phyloP scores from a whole-genome alignment of 2,113 vertebrate species.

The Mormoops blainvillei region DNA sequence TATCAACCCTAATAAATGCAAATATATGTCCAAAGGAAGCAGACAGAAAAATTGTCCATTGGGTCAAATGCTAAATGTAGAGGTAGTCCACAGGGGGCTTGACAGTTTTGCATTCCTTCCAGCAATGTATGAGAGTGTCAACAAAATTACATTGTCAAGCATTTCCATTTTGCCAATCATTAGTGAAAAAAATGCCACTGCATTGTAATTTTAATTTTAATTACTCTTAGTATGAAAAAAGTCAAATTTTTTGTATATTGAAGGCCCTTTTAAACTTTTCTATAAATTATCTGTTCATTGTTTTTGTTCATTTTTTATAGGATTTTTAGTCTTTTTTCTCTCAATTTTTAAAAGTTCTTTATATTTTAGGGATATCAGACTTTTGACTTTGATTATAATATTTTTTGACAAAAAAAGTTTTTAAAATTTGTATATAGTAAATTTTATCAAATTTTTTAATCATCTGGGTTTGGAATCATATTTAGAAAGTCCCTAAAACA shows the following conservation, averaged over 20 bases:
- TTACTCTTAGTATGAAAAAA: neutral
- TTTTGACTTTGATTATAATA: neutral
- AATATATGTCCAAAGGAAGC: neutral
- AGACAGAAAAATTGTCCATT: neutral
- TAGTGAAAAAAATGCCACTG: neutral
- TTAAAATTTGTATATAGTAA: too few relatives aligned
- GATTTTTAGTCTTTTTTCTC: neutral
- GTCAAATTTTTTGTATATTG: neutral
- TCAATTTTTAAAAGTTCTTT: neutral
- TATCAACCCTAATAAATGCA: neutral
- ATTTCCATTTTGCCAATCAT: neutral
- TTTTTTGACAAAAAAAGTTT: neutral
- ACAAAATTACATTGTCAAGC: neutral
- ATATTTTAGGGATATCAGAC: neutral
- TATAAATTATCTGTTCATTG: neutral
- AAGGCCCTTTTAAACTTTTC: neutral
- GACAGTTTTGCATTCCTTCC: neutral
- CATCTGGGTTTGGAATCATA: neutral
- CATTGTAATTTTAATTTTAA: neutral
- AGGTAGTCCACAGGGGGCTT: neutral
- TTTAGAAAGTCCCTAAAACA: neutral
- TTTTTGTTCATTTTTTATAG: neutral
- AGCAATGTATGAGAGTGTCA: neutral
- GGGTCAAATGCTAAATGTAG: neutral
- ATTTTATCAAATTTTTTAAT: too few relatives aligned